Percentiles rank a stretch among this genome's conserved stretches.
These are phyloP conservation scores for Kryptolebias marmoratus DNA, from an alignment of 2,113 vertebrate genomes.

Conservation along the genomic window DNA sequence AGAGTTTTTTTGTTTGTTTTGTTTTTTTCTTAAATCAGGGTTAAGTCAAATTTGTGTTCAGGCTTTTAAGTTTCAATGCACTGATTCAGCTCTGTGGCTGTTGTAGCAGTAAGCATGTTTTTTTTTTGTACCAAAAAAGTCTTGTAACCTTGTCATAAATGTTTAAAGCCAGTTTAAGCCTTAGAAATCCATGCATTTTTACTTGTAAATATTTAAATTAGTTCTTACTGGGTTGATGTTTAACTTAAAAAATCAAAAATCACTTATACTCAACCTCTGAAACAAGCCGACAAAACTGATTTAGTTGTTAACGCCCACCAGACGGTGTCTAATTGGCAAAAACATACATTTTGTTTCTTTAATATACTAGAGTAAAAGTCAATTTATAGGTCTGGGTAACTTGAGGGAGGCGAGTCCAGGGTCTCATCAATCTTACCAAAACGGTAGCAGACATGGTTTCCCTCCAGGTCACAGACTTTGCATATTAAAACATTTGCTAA, in stretches of 20 bases:
- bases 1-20: too few relatives aligned
- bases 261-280: background rate
- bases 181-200: too few relatives aligned
- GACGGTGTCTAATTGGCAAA: slow-evolving; percentile 29
- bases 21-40: too few relatives aligned
- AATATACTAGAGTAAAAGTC: slow-evolving; percentile 9
- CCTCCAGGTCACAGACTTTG: slow-evolving; percentile 40
- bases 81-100: too few relatives aligned
- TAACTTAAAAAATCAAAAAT: background rate
- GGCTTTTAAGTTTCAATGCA: too few relatives aligned
- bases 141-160: too few relatives aligned
- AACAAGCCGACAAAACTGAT: slow-evolving; percentile 7
- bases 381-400: slow-evolving; percentile 39
- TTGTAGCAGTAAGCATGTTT: too few relatives aligned
- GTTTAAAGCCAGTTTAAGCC: too few relatives aligned
- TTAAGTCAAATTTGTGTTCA: too few relatives aligned
- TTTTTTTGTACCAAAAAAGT: too few relatives aligned
- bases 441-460: slow-evolving; percentile 39
- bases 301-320: background rate
- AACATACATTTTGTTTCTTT: slow-evolving; percentile 26
- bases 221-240: too few relatives aligned
- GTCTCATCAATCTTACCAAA: slow-evolving; percentile 74
- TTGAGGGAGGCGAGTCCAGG: slow-evolving; percentile 27
- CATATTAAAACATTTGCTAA: slow-evolving; percentile 58
- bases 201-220: too few relatives aligned